Evolutionary conservation across 2,113 vertebrate species (phyloP), one percentile per base, ranked within the genome.

Genomic region (Merops nubicus): DNA sequence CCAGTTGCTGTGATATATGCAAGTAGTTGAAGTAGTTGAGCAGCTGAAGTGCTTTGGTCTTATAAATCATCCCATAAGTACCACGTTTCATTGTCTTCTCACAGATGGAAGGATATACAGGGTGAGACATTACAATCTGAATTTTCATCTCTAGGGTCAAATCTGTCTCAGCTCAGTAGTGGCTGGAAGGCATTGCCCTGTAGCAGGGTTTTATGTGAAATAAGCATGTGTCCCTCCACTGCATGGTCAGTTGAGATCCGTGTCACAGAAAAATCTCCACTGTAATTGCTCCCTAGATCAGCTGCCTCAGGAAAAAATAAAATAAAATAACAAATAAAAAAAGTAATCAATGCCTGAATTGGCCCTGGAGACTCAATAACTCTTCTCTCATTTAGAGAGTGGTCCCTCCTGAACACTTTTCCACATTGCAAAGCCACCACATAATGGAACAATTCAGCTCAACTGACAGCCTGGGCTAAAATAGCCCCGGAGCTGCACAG

Each of bases 381-480:
- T 89, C 68, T 69, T 33, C 73, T 87, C 77, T 82, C n/a, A n/a
- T 68, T 53, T 89, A 77, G 26, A 65, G 33, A 86, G 51, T 6
- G 63, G 64, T 92, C 91, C 60, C 80, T 86, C 73, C 81, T 87
- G 69, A 85, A 63, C 84, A 29, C 21, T 95, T 85, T 77, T 56
- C 60, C 84, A 79, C 89, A 48, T 82, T 87, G 78, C 69, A 87
- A 79, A 95, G 73, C 40, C 77, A 68, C 69, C 48, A 54, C 76
- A 70, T 80, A 91, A 95, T 64, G 87, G 91, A 95, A 91, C 80
- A 93, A 72, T 78, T 92, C 73, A 47, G 76, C 87, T 77, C 76
- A 48, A 25, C 83, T 96, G 94, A 57, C 85, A 78, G 69, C 65
- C 12, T 59, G 2, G 16, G 74, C 90, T 91, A 88, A 92, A 96